Percentiles rank a stretch among this genome's conserved stretches.
Evolutionary conservation across 1,140 invertebrate species (phyloP).

Genomic region (Goniozus legneri): DNA sequence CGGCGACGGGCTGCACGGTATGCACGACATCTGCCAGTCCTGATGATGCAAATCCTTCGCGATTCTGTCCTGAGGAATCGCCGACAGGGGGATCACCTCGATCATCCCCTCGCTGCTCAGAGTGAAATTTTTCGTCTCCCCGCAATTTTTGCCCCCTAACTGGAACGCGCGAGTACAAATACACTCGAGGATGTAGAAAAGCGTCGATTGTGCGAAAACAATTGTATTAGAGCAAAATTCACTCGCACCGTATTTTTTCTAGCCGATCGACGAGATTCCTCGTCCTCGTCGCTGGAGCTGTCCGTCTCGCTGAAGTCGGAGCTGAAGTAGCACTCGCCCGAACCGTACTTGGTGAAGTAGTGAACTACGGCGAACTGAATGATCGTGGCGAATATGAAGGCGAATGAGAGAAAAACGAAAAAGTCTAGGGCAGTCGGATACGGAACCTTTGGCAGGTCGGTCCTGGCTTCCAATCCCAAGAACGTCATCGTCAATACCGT

Average conservation of each 20-base stretch:
- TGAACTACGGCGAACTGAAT: conserved; percentile 85
- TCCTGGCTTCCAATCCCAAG: conserved; percentile 78
- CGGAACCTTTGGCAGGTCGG: conserved; percentile 81
- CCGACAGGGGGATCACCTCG: conserved; percentile 56
- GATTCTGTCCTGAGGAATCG: conserved; percentile 29
- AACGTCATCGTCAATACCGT: conserved; percentile 88
- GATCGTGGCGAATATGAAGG: conserved; percentile 84
- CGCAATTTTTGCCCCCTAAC: background rate
- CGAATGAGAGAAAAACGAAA: conserved; percentile 83
- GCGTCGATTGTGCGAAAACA: background rate
- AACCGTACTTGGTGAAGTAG: conserved; percentile 86
- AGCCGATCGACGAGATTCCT: conserved; percentile 18
- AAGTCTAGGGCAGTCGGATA: conserved; percentile 86
- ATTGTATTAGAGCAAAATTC: no score
- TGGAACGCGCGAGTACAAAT: background rate
- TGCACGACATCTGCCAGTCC: conserved; percentile 40
- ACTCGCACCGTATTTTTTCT: conserved; percentile 24
- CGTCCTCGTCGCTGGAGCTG: conserved; percentile 32
- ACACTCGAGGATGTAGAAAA: background rate
- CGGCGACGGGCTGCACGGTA: conserved; percentile 31
- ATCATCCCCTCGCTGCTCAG: conserved; percentile 33
- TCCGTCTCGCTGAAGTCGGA: conserved; percentile 59
- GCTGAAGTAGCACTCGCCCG: conserved; percentile 78
- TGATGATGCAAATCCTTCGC: conserved; percentile 1
- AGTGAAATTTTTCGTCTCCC: conserved; percentile 21